Conservation (phyloP, 1,140 invertebrate species). For the Odontomachus brunneus region DNA sequence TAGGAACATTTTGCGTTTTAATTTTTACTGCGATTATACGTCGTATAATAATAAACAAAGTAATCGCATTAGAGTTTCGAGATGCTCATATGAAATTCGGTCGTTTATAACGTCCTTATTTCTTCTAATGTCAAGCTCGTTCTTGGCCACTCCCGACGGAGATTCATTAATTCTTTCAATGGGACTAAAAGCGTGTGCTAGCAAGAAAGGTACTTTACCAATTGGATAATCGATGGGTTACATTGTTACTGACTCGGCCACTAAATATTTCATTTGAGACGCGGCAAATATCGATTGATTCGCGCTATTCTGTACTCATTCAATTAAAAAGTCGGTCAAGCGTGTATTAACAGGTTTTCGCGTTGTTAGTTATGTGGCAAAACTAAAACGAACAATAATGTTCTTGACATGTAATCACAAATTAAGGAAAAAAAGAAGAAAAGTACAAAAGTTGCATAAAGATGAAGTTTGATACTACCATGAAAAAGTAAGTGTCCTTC, state of each 20-base stretch:
- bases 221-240: conserved; percentile 47
- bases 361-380: conserved; percentile 47
- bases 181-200: conserved; percentile 29
- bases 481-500: neutral
- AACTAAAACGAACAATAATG: conserved; percentile 47
- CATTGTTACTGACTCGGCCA: conserved; percentile 52
- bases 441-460: conserved; percentile 28
- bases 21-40: neutral
- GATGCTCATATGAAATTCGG: neutral
- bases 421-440: neutral
- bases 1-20: conserved; percentile 18
- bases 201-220: conserved; percentile 45
- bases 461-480: neutral
- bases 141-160: neutral
- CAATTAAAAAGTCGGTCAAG: conserved; percentile 74
- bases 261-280: conserved; percentile 63
- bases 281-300: conserved; percentile 65
- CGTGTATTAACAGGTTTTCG: conserved; percentile 66
- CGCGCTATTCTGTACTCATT: conserved; percentile 63
- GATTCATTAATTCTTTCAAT: conserved; percentile 39
- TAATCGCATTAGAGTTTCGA: neutral
- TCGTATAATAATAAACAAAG: neutral
- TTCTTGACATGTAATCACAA: conserved; percentile 34
- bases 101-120: neutral
- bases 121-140: neutral